Evolutionary conservation across 2,888 invertebrate species (phyloP).

Genomic region (Caenorhabditis sp.): DNA sequence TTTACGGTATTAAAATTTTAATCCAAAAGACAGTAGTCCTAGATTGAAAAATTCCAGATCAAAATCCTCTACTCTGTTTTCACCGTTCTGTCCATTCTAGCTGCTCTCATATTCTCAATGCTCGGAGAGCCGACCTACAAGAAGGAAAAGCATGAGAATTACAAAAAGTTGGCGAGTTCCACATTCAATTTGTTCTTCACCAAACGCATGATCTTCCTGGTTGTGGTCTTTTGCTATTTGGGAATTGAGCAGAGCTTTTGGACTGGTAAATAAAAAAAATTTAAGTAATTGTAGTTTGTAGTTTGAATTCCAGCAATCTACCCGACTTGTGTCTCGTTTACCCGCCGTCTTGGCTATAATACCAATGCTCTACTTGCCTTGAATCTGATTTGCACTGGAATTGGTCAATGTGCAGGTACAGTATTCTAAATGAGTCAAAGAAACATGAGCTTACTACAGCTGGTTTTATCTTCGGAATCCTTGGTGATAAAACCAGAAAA

Average conservation of each 20-base stretch:
- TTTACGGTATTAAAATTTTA: conserved; percentile 56
- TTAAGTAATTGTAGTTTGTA: too few species aligned
- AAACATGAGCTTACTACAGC: conserved; percentile 14
- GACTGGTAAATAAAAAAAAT: conserved; percentile 59
- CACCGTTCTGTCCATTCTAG: conserved; percentile 87
- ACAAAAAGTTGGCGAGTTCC: conserved; percentile 45
- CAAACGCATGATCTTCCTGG: conserved; percentile 62
- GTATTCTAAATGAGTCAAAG: neutral
- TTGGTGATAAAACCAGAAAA: conserved; percentile 90
- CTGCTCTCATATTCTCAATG: conserved; percentile 86
- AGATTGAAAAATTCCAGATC: conserved; percentile 84
- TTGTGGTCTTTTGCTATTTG: conserved; percentile 63
- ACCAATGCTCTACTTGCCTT: conserved; percentile 88
- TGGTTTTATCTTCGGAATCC: conserved; percentile 89
- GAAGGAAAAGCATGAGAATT: conserved; percentile 14
- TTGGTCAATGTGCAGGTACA: conserved; percentile 93
- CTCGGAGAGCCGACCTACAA: conserved; percentile 76
- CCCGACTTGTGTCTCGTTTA: conserved; percentile 93
- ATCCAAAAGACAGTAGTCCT: neutral
- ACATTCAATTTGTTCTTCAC: conserved; percentile 66
- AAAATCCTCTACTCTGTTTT: conserved; percentile 90
- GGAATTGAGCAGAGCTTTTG: conserved; percentile 67
- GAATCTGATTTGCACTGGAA: conserved; percentile 94
- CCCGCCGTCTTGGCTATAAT: conserved; percentile 86
- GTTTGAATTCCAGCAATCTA: conserved; percentile 89